A percentile compares a stretch with the other conserved stretches of the same genome.
phyloP scores from a whole-genome alignment of 2,113 vertebrate genomes.

The Melanerpes formicivorus region DNA sequence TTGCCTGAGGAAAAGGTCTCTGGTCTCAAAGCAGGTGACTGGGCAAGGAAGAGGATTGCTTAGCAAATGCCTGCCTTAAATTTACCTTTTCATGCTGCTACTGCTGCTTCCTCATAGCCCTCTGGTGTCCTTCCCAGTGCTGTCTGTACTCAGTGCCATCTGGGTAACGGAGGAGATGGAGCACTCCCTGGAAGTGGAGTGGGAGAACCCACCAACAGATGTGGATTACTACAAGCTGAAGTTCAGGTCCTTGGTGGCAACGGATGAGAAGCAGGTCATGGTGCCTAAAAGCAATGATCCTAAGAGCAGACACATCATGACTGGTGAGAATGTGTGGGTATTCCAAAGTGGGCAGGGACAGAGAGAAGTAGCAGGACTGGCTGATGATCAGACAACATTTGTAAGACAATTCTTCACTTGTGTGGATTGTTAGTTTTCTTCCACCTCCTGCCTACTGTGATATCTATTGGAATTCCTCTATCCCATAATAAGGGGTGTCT shows the following conservation, averaged over 20 bases:
- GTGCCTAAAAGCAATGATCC: constrained; percentile 82
- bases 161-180: constrained; percentile 86
- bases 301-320: constrained; percentile 84
- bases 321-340: constrained; percentile 68
- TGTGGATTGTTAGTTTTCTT: background rate
- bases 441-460: background rate
- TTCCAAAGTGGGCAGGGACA: background rate
- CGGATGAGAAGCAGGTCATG: constrained; percentile 74
- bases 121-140: constrained; percentile 57
- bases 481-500: background rate
- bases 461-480: background rate
- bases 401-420: background rate
- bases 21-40: background rate
- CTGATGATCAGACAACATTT: background rate
- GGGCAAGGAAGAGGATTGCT: background rate
- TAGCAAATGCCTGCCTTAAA: background rate
- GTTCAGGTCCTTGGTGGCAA: constrained; percentile 73
- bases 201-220: constrained; percentile 81
- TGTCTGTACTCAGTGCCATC: constrained; percentile 71
- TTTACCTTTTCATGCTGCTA: background rate
- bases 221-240: constrained; percentile 87
- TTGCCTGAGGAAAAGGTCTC: background rate
- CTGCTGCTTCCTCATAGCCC: background rate
- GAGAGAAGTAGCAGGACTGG: background rate
- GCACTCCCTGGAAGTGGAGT: constrained; percentile 86